These are phyloP conservation scores for Flexamia atlantica DNA, from an alignment of 2,888 invertebrate genomes.

Conservation along the genomic window DNA sequence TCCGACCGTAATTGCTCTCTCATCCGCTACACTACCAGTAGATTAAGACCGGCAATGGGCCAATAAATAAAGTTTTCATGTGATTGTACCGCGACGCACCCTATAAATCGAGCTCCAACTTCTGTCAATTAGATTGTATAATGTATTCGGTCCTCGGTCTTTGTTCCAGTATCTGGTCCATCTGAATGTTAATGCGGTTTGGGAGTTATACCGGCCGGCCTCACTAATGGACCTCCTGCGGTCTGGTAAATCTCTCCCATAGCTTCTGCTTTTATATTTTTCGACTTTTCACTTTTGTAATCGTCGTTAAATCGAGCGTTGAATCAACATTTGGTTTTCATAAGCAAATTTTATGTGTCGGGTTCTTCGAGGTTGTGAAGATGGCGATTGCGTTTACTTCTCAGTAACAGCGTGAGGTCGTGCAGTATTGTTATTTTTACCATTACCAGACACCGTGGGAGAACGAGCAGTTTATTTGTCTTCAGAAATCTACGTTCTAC, in stretches of 20 bases:
- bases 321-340: background rate
- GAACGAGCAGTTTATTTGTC: too few relatives aligned
- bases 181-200: slow-evolving; percentile 58
- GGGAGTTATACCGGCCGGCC: slow-evolving; percentile 46
- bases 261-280: background rate
- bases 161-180: slow-evolving; percentile 58
- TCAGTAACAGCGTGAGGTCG: background rate
- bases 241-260: background rate
- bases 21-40: slow-evolving; percentile 21
- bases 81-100: slow-evolving; percentile 61
- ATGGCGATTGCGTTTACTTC: background rate
- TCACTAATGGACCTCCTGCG: slow-evolving; percentile 53
- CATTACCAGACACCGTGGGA: too few relatives aligned
- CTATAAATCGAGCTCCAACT: slow-evolving; percentile 63
- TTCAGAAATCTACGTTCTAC: too few relatives aligned
- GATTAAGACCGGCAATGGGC: slow-evolving; percentile 56
- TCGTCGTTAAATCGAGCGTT: background rate
- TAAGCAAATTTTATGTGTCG: background rate
- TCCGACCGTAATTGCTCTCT: slow-evolving; percentile 39
- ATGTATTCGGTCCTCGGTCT: slow-evolving; percentile 60
- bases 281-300: background rate
- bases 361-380: background rate
- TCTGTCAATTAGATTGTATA: slow-evolving; percentile 64
- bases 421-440: too few relatives aligned
- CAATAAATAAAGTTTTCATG: slow-evolving; percentile 58